phyloP scores from a whole-genome alignment of 2,888 invertebrate species.

The Miltochrista miniata region DNA sequence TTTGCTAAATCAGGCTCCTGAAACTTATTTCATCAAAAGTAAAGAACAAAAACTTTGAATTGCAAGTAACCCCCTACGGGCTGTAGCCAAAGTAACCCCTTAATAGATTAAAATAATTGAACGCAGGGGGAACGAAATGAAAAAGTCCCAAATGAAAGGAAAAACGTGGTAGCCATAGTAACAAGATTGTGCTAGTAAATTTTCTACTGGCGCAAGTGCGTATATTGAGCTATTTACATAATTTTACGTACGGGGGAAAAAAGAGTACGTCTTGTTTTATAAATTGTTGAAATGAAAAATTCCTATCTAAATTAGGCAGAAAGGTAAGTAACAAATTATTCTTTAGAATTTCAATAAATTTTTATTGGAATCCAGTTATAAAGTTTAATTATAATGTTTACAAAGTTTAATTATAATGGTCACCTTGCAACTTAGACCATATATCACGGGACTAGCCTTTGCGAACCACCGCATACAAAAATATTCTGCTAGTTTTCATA shows the following conservation, averaged over 20 bases:
- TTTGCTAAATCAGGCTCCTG: not conserved
- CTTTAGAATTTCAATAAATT: no score
- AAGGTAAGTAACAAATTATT: no score
- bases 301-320: not conserved
- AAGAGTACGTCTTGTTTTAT: constrained; percentile 6
- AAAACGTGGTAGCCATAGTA: constrained; percentile 23
- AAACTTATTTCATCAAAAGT: not conserved
- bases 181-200: constrained; percentile 27
- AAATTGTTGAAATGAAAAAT: constrained; percentile 4
- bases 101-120: constrained; percentile 34
- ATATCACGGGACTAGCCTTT: no score
- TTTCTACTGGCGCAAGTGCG: constrained; percentile 19
- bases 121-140: constrained; percentile 23
- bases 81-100: constrained; percentile 10
- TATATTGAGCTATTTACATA: constrained; percentile 30
- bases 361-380: no score
- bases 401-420: no score
- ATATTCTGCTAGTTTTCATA: no score
- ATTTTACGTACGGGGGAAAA: constrained; percentile 15
- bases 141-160: constrained; percentile 22
- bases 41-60: not conserved
- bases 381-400: no score
- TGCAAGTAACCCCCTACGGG: not conserved
- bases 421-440: no score
- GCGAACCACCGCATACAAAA: no score